Evolutionary conservation across 2,113 vertebrate genomes (phyloP).

Genomic region (Paramormyrops kingsleyae): DNA sequence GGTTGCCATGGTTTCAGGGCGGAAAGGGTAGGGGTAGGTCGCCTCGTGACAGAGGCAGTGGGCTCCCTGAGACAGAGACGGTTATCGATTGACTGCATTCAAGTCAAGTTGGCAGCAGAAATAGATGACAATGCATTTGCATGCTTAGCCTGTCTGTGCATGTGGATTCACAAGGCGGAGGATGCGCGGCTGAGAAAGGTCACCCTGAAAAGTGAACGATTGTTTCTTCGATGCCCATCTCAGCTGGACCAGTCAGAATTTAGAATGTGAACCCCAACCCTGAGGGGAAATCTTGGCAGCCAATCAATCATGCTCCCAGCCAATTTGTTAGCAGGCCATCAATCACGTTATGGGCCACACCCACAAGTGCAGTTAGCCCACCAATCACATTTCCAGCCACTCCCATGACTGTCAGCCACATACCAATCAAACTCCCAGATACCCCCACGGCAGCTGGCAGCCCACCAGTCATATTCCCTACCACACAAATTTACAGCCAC

Average conservation of each 20-base stretch:
- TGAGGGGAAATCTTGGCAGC: conserved; percentile 38
- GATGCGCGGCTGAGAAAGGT: not conserved
- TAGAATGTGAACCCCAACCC: conserved; percentile 1
- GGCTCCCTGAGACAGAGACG: not conserved
- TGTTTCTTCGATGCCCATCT: conserved; percentile 18
- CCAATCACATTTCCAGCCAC: conserved; percentile 37
- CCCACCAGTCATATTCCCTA: not conserved
- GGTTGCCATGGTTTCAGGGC: conserved; percentile 28
- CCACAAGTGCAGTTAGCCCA: conserved; percentile 25
- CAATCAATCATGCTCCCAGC: conserved; percentile 37
- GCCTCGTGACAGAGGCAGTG: not conserved
- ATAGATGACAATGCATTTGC: not conserved
- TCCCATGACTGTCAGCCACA: not conserved
- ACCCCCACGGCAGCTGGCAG: conserved; percentile 6
- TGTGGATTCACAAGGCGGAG: not conserved
- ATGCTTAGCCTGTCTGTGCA: not conserved
- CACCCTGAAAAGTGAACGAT: not conserved
- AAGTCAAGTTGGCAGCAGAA: not conserved
- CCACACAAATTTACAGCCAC: not conserved
- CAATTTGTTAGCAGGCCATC: not conserved
- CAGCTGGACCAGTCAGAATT: not conserved
- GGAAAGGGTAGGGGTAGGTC: conserved; percentile 8
- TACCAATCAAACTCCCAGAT: not conserved
- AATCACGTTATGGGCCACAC: not conserved
- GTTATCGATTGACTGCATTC: not conserved